These are phyloP conservation scores for Phymorhynchus buccinoides DNA, from an alignment of 1,140 invertebrate species.

Conservation along the genomic window DNA sequence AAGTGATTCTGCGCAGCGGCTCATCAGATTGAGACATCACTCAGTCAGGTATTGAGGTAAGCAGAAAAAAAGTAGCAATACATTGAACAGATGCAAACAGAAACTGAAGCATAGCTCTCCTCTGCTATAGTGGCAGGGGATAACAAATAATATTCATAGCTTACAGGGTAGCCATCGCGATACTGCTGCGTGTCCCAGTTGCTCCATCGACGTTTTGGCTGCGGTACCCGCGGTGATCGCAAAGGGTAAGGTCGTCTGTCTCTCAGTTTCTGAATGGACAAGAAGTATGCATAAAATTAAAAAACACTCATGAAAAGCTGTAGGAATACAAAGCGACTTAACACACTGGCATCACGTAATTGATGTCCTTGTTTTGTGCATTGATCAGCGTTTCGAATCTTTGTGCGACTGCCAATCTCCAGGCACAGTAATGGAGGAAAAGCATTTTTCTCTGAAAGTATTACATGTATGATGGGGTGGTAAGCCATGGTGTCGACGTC, in stretches of 20 bases:
- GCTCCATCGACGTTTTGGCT: not conserved
- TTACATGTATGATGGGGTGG: too few relatives aligned
- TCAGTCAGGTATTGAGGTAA: too few relatives aligned
- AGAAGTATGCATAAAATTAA: slow-evolving; percentile 2
- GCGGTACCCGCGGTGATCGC: not conserved
- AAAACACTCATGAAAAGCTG: not conserved
- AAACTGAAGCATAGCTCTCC: not conserved
- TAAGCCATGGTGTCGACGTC: too few relatives aligned
- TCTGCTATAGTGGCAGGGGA: not conserved
- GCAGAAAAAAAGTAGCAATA: not conserved
- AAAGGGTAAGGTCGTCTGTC: not conserved
- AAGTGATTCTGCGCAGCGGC: not conserved
- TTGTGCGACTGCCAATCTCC: too few relatives aligned
- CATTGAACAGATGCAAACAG: not conserved
- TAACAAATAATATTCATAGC: not conserved
- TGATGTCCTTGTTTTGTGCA: too few relatives aligned
- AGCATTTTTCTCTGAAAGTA: too few relatives aligned
- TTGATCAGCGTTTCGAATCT: too few relatives aligned
- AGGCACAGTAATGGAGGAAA: too few relatives aligned
- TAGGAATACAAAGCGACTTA: not conserved
- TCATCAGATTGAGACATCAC: not conserved
- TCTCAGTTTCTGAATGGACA: not conserved
- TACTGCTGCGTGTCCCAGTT: slow-evolving; percentile 2
- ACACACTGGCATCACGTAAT: too few relatives aligned
- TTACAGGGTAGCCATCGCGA: slow-evolving; percentile 20